Evolutionary conservation across 1,140 invertebrate genomes (phyloP).

Genomic region (Diuraphis noxia): DNA sequence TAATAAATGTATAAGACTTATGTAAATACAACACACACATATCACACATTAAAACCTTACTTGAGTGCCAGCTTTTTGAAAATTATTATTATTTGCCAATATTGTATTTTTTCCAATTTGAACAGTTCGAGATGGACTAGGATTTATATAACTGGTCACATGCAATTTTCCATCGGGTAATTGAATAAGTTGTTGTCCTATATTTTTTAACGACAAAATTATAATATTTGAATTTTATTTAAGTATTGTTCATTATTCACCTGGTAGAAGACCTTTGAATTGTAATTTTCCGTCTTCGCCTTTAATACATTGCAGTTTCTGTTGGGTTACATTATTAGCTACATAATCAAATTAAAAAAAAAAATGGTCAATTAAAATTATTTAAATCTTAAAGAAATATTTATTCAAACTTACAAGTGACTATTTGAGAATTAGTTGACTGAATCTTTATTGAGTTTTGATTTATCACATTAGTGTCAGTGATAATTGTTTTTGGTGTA

Average conservation of each 20-base stretch:
- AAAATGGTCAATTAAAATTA: background rate
- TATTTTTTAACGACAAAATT: slow-evolving; percentile 30
- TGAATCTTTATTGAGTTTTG: slow-evolving; percentile 42
- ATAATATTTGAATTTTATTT: background rate
- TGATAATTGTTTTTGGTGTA: slow-evolving; percentile 63
- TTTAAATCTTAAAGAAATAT: background rate
- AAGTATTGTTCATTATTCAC: slow-evolving; percentile 49
- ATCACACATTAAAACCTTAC: slow-evolving; percentile 23
- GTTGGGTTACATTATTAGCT: slow-evolving; percentile 61
- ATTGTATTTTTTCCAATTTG: slow-evolving; percentile 25
- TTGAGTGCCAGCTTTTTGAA: slow-evolving; percentile 35
- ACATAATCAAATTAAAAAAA: slow-evolving; percentile 35
- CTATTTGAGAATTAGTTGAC: slow-evolving; percentile 17
- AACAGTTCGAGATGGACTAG: background rate
- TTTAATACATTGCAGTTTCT: slow-evolving; percentile 88
- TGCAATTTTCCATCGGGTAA: slow-evolving; percentile 92
- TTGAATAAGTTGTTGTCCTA: slow-evolving; percentile 87
- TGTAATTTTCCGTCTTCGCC: slow-evolving; percentile 88
- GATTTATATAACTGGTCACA: slow-evolving; percentile 61
- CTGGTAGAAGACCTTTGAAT: slow-evolving; percentile 85
- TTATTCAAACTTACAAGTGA: background rate
- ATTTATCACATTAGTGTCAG: slow-evolving; percentile 60
- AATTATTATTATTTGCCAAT: slow-evolving; percentile 34
- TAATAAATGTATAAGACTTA: background rate
- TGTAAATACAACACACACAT: background rate